Evolutionary conservation across 2,888 invertebrate genomes (phyloP).

Genomic region (Machimus atricapillus): DNA sequence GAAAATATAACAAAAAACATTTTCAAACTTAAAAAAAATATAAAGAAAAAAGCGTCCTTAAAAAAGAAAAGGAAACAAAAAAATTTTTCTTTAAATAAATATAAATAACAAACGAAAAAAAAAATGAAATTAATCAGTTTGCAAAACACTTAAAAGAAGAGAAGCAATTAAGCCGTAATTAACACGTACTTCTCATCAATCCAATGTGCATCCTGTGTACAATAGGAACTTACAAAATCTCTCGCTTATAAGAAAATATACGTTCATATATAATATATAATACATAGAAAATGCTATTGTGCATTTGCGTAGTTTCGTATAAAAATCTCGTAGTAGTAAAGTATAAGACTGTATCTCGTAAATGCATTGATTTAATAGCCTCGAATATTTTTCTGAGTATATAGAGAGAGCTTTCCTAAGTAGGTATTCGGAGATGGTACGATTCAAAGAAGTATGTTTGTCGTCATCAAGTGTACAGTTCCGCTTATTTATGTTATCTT

Average conservation of each 20-base stretch:
- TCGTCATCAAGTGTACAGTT: neutral
- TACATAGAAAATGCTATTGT: neutral
- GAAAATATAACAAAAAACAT: constrained; percentile 30
- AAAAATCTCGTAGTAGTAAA: neutral
- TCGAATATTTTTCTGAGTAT: neutral
- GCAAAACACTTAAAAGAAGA: constrained; percentile 1
- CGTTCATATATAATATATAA: neutral
- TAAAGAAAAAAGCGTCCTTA: constrained; percentile 4
- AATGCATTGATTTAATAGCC: neutral
- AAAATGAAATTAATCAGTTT: neutral
- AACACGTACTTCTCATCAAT: neutral
- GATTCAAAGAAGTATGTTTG: neutral
- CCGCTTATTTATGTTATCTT: neutral
- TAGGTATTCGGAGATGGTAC: neutral
- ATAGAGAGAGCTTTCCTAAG: neutral
- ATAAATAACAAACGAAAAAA: constrained; percentile 31
- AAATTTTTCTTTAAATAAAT: constrained; percentile 18
- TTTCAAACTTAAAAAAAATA: constrained; percentile 18
- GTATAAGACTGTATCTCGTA: neutral
- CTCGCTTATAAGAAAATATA: constrained; percentile 22
- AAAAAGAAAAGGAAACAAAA: constrained; percentile 20
- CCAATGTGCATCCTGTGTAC: neutral
- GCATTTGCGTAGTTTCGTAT: neutral
- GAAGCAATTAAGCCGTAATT: neutral
- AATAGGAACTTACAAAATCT: constrained; percentile 39